Evolutionary conservation across 2,888 invertebrate species (phyloP), one percentile per base, ranked within the genome.

Genomic region (Melieria omissa): DNA sequence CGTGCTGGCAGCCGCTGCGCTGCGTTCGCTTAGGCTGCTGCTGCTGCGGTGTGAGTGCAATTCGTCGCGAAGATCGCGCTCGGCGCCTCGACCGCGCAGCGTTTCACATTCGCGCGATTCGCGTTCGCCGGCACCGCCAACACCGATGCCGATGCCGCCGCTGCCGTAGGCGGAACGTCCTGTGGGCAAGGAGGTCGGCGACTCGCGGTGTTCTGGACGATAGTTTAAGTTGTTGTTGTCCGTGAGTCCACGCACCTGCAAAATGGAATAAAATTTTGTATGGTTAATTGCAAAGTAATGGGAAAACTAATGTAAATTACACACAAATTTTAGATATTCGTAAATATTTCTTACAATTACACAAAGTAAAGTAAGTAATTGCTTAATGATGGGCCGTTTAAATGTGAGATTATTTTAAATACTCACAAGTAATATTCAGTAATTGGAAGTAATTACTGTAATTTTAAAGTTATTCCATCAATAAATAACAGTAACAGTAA

Each of bases 231-330:
- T 92, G 89, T 93, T 93, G 88, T 93, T 95, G 89, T 95, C 95
- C 83, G 95, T 95, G 85, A 96, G 91, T 84, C 95, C 96, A 88
- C 95, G 89, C 78, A 93, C 87, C 87, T 87, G 70, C 3, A 73
- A 70, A 8, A 29, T 29, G 29, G 3, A 45, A 47, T 47, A 0
- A 2, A 29, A 29, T 3, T 29, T 29, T 2, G 1, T 8, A 44
- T 44, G 16, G 12, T 29, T 55, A 16, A 41, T 65, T 65, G 12
- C 7, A 63, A 63, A 29, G 29, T 65, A n/a, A 57, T 10, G 54
- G 14, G 44, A 10, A 63, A 57, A 49, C 4, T 64, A 10, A n/a
- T 29, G 8, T 60, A 5, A 29, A 16, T 60, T 29, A 49, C 7
- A 16, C 8, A 6, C 52, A 4, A 64, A 64, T 16, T 29, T 41